These are phyloP conservation scores for Lepetodrilus schrolli DNA, from an alignment of 2,888 invertebrate genomes.

Conservation along the genomic window DNA sequence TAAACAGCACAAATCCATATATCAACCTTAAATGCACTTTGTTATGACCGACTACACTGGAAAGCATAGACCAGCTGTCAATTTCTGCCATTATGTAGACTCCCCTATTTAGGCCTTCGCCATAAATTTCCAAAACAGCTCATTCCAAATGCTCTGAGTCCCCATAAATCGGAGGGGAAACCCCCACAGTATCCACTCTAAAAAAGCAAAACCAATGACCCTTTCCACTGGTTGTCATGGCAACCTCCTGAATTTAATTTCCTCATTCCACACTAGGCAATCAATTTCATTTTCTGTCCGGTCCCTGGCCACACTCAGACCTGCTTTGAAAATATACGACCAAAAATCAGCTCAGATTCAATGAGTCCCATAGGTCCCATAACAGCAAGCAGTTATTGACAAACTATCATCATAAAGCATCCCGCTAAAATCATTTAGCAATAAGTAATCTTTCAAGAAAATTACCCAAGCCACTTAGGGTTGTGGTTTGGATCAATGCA, in stretches of 20 bases:
- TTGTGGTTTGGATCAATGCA: background rate
- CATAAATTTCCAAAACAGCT: conserved; percentile 15
- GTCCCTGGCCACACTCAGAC: conserved; percentile 3
- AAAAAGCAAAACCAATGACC: conserved; percentile 8
- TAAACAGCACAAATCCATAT: background rate
- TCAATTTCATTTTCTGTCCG: conserved; percentile 32
- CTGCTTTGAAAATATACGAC: conserved; percentile 25
- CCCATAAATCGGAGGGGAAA: conserved; percentile 3
- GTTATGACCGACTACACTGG: conserved; percentile 1
- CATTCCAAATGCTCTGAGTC: conserved; percentile 3
- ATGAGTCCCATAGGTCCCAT: conserved; percentile 21
- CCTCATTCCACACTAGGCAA: conserved; percentile 24
- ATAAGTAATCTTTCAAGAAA: conserved; percentile 25
- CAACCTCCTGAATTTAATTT: conserved; percentile 34
- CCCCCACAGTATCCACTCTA: conserved; percentile 19
- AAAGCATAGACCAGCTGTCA: conserved; percentile 13
- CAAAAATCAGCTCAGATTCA: conserved; percentile 1
- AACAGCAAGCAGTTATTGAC: conserved; percentile 22
- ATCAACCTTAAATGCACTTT: background rate
- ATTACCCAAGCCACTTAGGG: conserved; percentile 26
- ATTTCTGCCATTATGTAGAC: conserved; percentile 6
- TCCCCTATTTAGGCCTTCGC: conserved; percentile 5
- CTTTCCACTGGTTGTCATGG: conserved; percentile 33
- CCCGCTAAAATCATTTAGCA: background rate
- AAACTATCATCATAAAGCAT: conserved; percentile 27